Base-by-base conservation (phyloP, 2,797 vertebrate species). In the Sebastes taczanowskii region DNA sequence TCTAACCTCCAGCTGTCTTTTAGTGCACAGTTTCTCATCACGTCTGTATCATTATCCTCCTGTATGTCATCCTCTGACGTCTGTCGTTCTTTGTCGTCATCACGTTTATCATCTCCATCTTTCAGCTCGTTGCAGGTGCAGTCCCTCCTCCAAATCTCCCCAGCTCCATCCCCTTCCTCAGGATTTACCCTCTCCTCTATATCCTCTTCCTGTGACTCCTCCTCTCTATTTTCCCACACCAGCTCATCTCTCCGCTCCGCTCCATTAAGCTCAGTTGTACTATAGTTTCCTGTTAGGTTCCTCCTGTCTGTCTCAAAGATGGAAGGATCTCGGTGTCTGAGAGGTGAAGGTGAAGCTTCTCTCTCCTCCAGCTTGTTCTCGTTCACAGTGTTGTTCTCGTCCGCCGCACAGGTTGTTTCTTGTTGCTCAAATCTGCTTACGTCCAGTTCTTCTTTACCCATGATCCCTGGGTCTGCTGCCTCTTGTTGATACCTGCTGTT, bases 371-470 rank as follows among this genome's bases (percentile, higher is more conserved):
- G 46, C 56, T n/a, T 35, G 5, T 52, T n/a, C 22, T 83, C 52
- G 0, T 70, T 86, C 80, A 71, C 84, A 69, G 77, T 62, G 78
- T 81, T 49, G n/a, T 35, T 68, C 71, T 81, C 16, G 0, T 61
- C 73, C 9, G 49, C 13, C 27, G 1, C 52, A 55, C 3, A n/a
- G 27, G 59, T 79, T 2, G 4, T 7, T 2, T 84, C 75, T 14
- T 7, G 18, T 20, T 30, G 13, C 29, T 82, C 73, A 49, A 29
- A 49, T 32, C 55, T 42, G 56, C 22, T 10, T 7, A n/a, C 11
- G 9, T 74, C 11, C 55, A 67, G 1, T 7, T 83, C 80, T 56
- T 78, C 84, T 67, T 76, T 18, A 34, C 42, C 74, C n/a, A 18
- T 6, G 13, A 61, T 20, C 30, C 7, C 23, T 16, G 18, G 6